Conservation (phyloP, 2,888 invertebrate species). For the Automeris io region DNA sequence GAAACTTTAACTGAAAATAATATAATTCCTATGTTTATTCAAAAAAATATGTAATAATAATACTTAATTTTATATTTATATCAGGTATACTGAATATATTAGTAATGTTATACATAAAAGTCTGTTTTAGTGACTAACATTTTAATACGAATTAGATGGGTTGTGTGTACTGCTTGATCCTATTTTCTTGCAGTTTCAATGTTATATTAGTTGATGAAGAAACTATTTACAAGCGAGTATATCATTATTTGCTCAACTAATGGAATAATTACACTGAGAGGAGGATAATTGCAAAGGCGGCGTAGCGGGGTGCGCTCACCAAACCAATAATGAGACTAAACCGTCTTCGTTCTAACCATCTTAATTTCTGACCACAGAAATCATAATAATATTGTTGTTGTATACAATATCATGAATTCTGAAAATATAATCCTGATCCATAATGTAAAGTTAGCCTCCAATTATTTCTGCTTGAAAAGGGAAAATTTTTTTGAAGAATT, state of each 20-base stretch:
- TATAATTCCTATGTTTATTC: too few relatives aligned
- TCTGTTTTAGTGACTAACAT: too few relatives aligned
- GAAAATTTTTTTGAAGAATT: slow-evolving; percentile 38
- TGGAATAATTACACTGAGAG: slow-evolving; percentile 58
- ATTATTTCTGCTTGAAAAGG: neutral
- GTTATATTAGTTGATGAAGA: slow-evolving; percentile 1
- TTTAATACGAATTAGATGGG: neutral
- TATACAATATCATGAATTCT: neutral
- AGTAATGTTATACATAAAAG: too few relatives aligned
- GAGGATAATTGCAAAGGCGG: slow-evolving; percentile 43
- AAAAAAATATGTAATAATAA: too few relatives aligned
- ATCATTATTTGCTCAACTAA: slow-evolving; percentile 66
- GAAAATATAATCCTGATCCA: neutral
- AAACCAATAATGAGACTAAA: slow-evolving; percentile 28
- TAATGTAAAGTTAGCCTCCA: neutral
- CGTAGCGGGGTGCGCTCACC: slow-evolving; percentile 15
- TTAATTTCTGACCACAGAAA: slow-evolving; percentile 12
- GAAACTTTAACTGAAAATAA: too few relatives aligned
- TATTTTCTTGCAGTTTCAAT: too few relatives aligned
- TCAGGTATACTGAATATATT: too few relatives aligned
- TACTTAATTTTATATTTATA: too few relatives aligned
- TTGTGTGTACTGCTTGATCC: neutral
- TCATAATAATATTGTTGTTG: slow-evolving; percentile 2
- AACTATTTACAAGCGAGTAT: slow-evolving; percentile 49
- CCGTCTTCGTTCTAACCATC: slow-evolving; percentile 23